Conservation (phyloP, 2,888 invertebrate species). For the Drosophila recens region DNA sequence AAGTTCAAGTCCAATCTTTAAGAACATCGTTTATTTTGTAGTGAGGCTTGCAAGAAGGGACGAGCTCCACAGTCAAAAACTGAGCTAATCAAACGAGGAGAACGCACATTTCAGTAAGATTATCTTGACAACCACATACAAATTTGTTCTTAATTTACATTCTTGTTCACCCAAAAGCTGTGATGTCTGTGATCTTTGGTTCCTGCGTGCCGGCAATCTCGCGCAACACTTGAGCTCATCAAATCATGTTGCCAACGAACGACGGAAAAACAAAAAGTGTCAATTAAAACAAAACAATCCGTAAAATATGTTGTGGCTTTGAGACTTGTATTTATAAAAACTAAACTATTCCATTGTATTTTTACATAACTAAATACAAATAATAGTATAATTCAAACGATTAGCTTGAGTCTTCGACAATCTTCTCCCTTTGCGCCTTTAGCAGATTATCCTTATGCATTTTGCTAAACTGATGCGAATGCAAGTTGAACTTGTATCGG, state of each 20-base stretch:
- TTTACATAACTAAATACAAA: constrained; percentile 7
- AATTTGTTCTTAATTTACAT: not conserved
- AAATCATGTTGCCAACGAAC: constrained; percentile 62
- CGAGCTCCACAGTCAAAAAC: constrained; percentile 69
- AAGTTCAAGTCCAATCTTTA: not conserved
- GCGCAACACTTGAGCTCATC: constrained; percentile 64
- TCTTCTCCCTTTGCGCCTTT: constrained; percentile 28
- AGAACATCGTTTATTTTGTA: constrained; percentile 16
- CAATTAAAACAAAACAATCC: constrained; percentile 29
- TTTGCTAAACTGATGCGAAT: constrained; percentile 64
- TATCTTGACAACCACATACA: not conserved
- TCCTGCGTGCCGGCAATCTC: constrained; percentile 67
- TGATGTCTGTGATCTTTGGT: constrained; percentile 69
- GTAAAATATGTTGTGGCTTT: constrained; percentile 2
- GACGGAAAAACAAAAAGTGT: constrained; percentile 48
- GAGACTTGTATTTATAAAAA: constrained; percentile 23
- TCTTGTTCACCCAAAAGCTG: constrained; percentile 38
- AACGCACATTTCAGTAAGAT: constrained; percentile 70
- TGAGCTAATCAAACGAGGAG: constrained; percentile 70
- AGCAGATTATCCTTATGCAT: constrained; percentile 65
- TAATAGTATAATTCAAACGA: not conserved
- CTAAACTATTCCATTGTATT: constrained; percentile 2
- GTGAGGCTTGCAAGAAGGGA: constrained; percentile 71
- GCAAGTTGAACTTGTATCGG: constrained; percentile 64
- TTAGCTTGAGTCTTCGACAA: constrained; percentile 23